A percentile compares a stretch with the other conserved stretches of the same genome.
Conservation (phyloP, 2,888 invertebrate species). For the Drosophila setosimentum region DNA sequence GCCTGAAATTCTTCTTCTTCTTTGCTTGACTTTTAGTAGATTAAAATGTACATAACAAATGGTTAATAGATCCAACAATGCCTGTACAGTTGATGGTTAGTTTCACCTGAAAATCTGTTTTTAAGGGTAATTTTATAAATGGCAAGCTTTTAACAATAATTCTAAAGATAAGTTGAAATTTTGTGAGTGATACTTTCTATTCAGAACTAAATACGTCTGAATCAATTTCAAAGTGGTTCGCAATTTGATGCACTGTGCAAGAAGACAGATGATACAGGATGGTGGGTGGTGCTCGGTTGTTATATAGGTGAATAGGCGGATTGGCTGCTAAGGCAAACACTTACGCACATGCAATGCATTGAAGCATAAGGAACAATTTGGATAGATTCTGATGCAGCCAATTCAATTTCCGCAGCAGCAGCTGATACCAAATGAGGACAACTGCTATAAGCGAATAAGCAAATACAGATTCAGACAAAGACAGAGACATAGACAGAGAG, state of each 20-base stretch:
- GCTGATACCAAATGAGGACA: conserved; percentile 7
- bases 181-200: background rate
- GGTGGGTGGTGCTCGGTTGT: background rate
- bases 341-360: conserved; percentile 57
- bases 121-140: background rate
- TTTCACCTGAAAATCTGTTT: background rate
- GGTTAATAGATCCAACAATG: background rate
- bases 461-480: background rate
- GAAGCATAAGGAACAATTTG: conserved; percentile 63
- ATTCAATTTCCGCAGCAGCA: conserved; percentile 56
- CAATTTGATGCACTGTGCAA: background rate
- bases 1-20: background rate
- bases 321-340: conserved; percentile 46
- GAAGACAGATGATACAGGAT: background rate
- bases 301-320: background rate
- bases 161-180: background rate
- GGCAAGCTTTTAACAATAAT: background rate
- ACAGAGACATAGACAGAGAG: background rate
- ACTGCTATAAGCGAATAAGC: background rate
- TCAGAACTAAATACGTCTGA: conserved; percentile 5
- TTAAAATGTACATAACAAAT: conserved; percentile 6
- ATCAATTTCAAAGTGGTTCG: conserved; percentile 56
- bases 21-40: conserved; percentile 1
- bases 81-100: background rate
- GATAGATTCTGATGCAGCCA: conserved; percentile 51